Conservation (phyloP, 2,888 invertebrate genomes). For the Watsonalla binaria region DNA sequence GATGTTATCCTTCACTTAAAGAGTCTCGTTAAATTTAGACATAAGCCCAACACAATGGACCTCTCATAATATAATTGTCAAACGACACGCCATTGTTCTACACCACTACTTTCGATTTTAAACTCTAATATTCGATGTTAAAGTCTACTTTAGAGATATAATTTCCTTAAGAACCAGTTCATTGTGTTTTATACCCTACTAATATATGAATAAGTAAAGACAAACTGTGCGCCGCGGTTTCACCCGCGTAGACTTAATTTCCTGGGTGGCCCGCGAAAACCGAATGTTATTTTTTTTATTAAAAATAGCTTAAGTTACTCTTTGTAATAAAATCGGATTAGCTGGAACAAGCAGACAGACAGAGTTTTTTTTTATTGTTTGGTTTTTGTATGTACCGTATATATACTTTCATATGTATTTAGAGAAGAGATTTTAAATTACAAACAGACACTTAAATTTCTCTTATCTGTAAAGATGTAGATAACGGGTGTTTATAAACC, state of each 20-base stretch:
- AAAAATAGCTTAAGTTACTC: no score
- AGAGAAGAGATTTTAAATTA: no score
- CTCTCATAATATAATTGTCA: constrained; percentile 28
- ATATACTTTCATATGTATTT: no score
- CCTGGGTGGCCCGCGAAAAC: no score
- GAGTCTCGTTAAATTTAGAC: neutral
- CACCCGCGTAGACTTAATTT: no score
- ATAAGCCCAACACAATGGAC: constrained; percentile 4
- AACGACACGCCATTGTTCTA: constrained; percentile 16
- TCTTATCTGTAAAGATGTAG: neutral
- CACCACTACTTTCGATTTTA: neutral
- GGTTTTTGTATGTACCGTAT: no score
- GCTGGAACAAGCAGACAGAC: no score
- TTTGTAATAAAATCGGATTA: no score
- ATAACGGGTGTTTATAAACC: neutral
- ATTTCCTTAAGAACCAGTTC: neutral
- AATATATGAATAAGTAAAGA: neutral
- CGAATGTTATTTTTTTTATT: no score
- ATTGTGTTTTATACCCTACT: neutral
- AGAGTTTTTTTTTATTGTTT: no score
- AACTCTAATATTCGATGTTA: neutral
- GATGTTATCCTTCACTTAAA: neutral
- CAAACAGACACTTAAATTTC: neutral
- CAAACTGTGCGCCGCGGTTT: neutral
- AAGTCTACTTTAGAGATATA: neutral